Percentiles rank a stretch among this genome's conserved stretches.
Conservation (phyloP, 30 jellyfish, hydroid and myxozoan species). For the Hydra vulgaris region DNA sequence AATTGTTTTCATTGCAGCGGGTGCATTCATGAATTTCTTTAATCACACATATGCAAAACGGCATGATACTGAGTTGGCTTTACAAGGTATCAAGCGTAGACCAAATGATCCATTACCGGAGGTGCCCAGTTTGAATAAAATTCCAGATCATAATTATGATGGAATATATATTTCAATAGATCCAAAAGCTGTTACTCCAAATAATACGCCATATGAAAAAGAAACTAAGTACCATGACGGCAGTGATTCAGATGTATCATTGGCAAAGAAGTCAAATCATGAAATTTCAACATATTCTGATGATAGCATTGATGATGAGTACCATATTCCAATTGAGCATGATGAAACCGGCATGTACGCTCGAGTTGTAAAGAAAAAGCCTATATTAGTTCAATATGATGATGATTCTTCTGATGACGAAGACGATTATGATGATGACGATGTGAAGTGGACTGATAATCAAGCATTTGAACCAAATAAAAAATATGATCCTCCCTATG, state of each 20-base stretch:
- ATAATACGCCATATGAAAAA: constrained; percentile 55
- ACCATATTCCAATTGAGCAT: constrained; percentile 45
- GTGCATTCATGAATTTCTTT: constrained; percentile 80
- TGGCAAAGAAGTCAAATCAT: constrained; percentile 43
- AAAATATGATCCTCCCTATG: constrained; percentile 54
- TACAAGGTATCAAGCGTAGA: constrained; percentile 62
- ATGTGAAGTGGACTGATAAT: constrained; percentile 67
- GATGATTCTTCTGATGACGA: constrained; percentile 49
- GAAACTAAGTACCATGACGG: constrained; percentile 16
- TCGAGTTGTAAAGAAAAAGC: constrained; percentile 37
- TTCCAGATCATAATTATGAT: constrained; percentile 35
- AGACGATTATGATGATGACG: constrained; percentile 56
- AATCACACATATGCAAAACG: constrained; percentile 55
- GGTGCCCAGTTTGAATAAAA: constrained; percentile 47
- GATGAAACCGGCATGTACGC: constrained; percentile 76
- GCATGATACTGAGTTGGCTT: constrained; percentile 56
- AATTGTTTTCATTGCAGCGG: constrained; percentile 37
- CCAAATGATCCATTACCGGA: constrained; percentile 70
- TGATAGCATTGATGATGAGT: constrained; percentile 52
- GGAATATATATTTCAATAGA: constrained; percentile 48
- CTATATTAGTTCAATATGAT: constrained; percentile 7
- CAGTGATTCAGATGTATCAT: constrained; percentile 71
- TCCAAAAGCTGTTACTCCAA: constrained; percentile 16
- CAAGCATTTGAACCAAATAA: constrained; percentile 46
- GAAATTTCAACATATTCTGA: constrained; percentile 67